phyloP scores from a whole-genome alignment of 2,797 vertebrate species.

The Toxotes lorentzi region DNA sequence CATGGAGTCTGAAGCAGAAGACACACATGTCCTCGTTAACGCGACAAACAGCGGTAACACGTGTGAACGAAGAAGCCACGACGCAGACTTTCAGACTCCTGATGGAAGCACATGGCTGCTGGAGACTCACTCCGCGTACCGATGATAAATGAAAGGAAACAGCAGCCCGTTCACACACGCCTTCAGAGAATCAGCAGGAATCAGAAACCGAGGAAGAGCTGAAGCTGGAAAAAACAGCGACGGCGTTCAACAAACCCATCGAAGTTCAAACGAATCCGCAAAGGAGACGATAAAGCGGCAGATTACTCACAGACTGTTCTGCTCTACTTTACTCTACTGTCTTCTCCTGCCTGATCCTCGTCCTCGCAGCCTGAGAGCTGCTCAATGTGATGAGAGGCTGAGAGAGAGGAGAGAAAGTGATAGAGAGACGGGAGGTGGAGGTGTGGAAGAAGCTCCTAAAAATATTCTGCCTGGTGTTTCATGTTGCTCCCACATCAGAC shows the following conservation, averaged over 20 bases:
- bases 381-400: conserved; percentile 52
- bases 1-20: neutral
- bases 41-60: neutral
- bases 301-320: conserved; percentile 11
- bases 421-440: conserved; percentile 55
- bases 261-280: conserved; percentile 21
- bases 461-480: conserved; percentile 76
- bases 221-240: neutral
- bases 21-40: neutral
- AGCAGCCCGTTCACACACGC: neutral
- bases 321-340: conserved; percentile 44
- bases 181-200: neutral
- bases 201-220: neutral
- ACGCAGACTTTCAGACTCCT: neutral
- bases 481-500: conserved; percentile 62
- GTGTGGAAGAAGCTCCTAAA: conserved; percentile 73
- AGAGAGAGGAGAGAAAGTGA: conserved; percentile 41
- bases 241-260: neutral
- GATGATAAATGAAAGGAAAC: neutral
- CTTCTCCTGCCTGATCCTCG: conserved; percentile 28
- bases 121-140: neutral
- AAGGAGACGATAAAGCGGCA: neutral
- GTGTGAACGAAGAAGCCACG: neutral
- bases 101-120: conserved; percentile 18
- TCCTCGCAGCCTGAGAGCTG: conserved; percentile 54